Evolutionary conservation across 2,113 vertebrate species (phyloP).

Genomic region (Seriola quinqueradiata): DNA sequence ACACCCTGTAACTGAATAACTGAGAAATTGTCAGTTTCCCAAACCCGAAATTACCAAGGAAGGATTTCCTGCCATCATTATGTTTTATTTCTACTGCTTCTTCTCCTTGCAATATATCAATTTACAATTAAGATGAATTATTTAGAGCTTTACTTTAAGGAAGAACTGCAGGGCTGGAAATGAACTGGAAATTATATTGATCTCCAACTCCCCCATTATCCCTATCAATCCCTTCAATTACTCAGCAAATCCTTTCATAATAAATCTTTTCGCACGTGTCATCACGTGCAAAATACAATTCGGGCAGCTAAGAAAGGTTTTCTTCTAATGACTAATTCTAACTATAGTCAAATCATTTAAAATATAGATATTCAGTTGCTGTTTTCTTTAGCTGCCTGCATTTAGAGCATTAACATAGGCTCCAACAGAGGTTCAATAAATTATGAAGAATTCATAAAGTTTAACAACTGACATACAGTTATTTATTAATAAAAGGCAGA

Average conservation of each 20-base stretch:
- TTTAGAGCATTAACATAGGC: background rate
- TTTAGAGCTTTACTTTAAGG: conserved; percentile 55
- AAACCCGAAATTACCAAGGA: conserved; percentile 27
- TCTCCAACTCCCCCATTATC: conserved; percentile 57
- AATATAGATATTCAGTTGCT: background rate
- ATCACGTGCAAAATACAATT: conserved; percentile 20
- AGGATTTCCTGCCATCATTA: conserved; percentile 42
- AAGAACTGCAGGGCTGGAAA: conserved; percentile 63
- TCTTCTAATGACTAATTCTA: background rate
- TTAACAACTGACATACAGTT: conserved; percentile 1
- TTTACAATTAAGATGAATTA: conserved; percentile 66
- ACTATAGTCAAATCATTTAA: background rate
- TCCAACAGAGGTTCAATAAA: background rate
- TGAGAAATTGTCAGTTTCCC: conserved; percentile 35
- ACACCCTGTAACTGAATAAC: background rate
- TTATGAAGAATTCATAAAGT: conserved; percentile 19
- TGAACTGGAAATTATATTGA: conserved; percentile 67
- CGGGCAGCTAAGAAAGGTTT: background rate
- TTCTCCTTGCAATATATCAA: conserved; percentile 42
- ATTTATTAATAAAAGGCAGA: conserved; percentile 26
- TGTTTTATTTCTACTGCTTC: conserved; percentile 20
- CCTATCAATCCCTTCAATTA: conserved; percentile 56
- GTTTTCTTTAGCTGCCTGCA: conserved; percentile 1
- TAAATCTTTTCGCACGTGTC: background rate
- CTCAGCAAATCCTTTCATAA: conserved; percentile 56